Evolutionary conservation across 1,140 invertebrate genomes (phyloP).

Genomic region (Drosophila parabipectinata): DNA sequence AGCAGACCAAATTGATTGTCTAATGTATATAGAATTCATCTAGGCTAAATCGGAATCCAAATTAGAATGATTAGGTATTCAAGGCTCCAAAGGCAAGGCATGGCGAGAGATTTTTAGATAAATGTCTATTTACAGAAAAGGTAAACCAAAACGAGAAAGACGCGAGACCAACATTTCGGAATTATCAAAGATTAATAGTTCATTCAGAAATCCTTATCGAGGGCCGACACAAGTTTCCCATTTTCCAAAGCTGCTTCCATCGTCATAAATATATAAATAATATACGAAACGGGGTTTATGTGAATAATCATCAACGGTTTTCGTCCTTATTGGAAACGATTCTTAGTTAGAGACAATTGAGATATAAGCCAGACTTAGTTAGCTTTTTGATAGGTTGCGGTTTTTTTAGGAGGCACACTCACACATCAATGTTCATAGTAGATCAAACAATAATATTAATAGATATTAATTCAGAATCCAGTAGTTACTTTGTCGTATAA

Average conservation of each 20-base stretch:
- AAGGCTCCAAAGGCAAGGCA: slow-evolving; percentile 28
- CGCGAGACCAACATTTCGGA: slow-evolving; percentile 48
- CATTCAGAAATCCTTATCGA: slow-evolving; percentile 17
- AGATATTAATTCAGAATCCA: slow-evolving; percentile 68
- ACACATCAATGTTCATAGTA: slow-evolving; percentile 41
- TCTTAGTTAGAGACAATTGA: slow-evolving; percentile 73
- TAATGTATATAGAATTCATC: slow-evolving; percentile 58
- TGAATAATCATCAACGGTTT: slow-evolving; percentile 64
- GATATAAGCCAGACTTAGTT: slow-evolving; percentile 57
- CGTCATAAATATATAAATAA: not conserved
- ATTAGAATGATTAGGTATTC: slow-evolving; percentile 52
- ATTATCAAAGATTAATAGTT: slow-evolving; percentile 35
- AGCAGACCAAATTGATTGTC: slow-evolving; percentile 68
- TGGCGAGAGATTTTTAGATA: slow-evolving; percentile 53
- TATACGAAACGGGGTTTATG: slow-evolving; percentile 20
- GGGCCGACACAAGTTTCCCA: slow-evolving; percentile 22
- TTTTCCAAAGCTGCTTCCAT: slow-evolving; percentile 38
- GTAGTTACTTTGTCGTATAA: slow-evolving; percentile 81
- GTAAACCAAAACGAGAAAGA: slow-evolving; percentile 15
- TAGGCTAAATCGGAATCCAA: slow-evolving; percentile 24
- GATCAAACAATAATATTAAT: slow-evolving; percentile 47
- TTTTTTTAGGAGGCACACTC: slow-evolving; percentile 40
- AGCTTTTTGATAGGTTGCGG: slow-evolving; percentile 69
- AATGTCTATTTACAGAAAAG: slow-evolving; percentile 64
- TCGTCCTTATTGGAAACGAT: slow-evolving; percentile 76